Base-by-base conservation (phyloP, 2,113 vertebrate genomes). In the Heteronetta atricapilla region DNA sequence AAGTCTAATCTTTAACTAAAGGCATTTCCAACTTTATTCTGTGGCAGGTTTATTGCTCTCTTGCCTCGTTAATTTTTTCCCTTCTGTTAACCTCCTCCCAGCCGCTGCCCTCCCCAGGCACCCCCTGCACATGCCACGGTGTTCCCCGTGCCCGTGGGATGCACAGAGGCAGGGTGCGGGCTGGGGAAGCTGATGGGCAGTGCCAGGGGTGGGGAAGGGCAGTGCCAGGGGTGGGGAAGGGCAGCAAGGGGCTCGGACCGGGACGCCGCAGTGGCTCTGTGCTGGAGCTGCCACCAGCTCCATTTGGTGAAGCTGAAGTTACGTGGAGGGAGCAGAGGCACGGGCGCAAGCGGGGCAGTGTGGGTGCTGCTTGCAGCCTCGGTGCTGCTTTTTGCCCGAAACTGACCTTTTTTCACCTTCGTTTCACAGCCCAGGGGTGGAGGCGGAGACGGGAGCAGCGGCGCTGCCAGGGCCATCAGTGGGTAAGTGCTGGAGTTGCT, bases 1-100 rank as follows among this genome's bases (percentile, higher is more conserved):
- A 31, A 5, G 59, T 62, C 38, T 93, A 86, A 95, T 89, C 72
- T 93, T 96, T 94, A 95, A 96, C 96, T 10, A 6, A 28, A 44
- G 93, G 62, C 79, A 36, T 79, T 75, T 38, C 90, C 72, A 16
- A 19, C 53, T 8, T 70, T 13, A 23, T 69, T 82, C 59, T 46
- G 19, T 5, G 62, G 15, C 1, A 22, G 21, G 72, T 73, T 75
- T 80, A 34, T 26, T 22, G 87, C 74, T 53, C 50, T 76, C 58
- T 10, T 31, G 64, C 81, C 78, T 81, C 10, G 34, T 92, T 92
- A 91, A 92, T 66, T 94, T 93, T 95, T 67, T 28, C 40, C 81
- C 34, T 52, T 11, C 64, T 52, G 31, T 6, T 56, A 33, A 72
- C 52, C 63, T 0, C 68, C 79, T 77, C 85, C 23, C 56, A 8